phyloP scores from a whole-genome alignment of 2,888 invertebrate genomes.

The Lasioglossum lativentre region DNA sequence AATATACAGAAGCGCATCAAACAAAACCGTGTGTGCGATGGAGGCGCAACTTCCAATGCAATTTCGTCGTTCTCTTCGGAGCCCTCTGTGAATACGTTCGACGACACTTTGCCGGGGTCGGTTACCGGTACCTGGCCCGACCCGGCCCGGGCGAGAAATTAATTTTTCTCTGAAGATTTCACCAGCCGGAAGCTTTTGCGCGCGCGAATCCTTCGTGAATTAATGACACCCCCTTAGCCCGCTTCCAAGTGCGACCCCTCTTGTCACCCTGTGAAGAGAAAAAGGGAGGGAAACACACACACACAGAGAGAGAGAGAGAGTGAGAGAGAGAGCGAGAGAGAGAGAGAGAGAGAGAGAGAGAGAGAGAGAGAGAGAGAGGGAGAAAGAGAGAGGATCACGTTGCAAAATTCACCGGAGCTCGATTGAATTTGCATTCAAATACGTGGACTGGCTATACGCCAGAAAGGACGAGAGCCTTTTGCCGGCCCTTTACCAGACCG shows the following conservation, averaged over 20 bases:
- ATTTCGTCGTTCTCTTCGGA: neutral
- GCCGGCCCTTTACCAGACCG: constrained; percentile 53
- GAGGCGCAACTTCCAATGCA: neutral
- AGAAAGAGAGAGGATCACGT: constrained; percentile 49
- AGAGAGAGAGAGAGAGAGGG: neutral
- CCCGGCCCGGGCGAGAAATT: neutral
- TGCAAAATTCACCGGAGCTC: constrained; percentile 68
- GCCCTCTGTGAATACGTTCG: neutral
- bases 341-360: neutral
- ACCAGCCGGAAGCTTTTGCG: constrained; percentile 41
- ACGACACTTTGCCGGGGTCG: neutral
- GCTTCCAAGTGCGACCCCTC: neutral
- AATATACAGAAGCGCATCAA: neutral
- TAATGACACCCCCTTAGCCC: constrained; percentile 47
- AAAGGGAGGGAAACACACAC: neutral
- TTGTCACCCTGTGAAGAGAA: neutral
- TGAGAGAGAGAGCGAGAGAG: neutral
- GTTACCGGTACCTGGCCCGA: neutral
- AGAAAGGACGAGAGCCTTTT: constrained; percentile 62
- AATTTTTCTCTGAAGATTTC: constrained; percentile 48
- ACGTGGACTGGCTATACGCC: constrained; percentile 64
- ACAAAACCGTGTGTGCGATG: neutral
- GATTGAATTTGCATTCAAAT: constrained; percentile 74
- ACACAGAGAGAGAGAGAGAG: too few species aligned
- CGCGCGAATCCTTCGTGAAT: constrained; percentile 60